A percentile compares a stretch with the other conserved stretches of the same genome.
These are phyloP conservation scores for Lepus timidus DNA, from an alignment of 2,113 vertebrate species.

Conservation along the genomic window DNA sequence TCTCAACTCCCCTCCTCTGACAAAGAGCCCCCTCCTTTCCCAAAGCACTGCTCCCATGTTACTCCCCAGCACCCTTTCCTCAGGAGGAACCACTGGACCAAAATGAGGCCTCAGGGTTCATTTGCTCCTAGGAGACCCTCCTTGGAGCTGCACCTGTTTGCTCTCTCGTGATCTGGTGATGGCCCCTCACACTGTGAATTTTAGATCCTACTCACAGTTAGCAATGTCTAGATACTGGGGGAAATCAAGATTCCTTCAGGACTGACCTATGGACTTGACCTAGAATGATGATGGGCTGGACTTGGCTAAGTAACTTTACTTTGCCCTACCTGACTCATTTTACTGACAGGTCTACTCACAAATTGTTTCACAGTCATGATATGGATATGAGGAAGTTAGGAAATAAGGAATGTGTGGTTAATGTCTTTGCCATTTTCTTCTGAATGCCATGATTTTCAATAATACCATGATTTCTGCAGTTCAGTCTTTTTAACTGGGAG, in stretches of 20 bases:
- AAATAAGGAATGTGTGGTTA: not conserved
- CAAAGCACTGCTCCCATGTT: not conserved
- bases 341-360: not conserved
- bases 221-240: not conserved
- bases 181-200: not conserved
- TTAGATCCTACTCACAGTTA: not conserved
- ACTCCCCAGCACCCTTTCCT: not conserved
- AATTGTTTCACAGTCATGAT: not conserved
- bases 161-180: not conserved
- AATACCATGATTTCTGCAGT: not conserved
- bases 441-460: not conserved
- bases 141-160: not conserved
- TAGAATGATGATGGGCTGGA: not conserved
- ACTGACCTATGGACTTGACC: not conserved
- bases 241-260: not conserved
- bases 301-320: not conserved
- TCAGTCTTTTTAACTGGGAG: not conserved
- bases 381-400: not conserved
- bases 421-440: slow-evolving; percentile 6
- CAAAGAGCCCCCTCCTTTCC: not conserved
- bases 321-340: not conserved
- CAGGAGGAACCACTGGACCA: not conserved
- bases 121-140: not conserved
- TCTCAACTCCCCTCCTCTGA: not conserved
- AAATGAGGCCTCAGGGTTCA: not conserved